Percentiles rank a stretch among this genome's conserved stretches.
These are phyloP conservation scores for Hippocampus zosterae DNA, from an alignment of 2,113 vertebrate species.

Conservation along the genomic window DNA sequence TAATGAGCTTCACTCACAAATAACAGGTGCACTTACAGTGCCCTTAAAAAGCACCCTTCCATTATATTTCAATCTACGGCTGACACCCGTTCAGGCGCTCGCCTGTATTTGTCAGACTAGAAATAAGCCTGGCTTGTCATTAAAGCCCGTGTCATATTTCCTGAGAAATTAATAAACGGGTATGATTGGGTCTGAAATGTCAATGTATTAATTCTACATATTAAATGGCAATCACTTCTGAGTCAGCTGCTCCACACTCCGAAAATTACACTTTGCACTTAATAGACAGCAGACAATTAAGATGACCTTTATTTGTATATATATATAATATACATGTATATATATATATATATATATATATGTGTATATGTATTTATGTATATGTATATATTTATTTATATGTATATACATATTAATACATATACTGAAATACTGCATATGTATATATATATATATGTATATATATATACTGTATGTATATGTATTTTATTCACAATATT, in stretches of 20 bases:
- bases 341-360: no score
- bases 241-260: neutral
- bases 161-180: neutral
- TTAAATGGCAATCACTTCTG: constrained; percentile 1
- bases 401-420: no score
- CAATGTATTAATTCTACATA: constrained; percentile 5
- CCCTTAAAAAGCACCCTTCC: neutral
- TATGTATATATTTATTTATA: no score
- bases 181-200: constrained; percentile 4
- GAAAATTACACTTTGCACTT: neutral
- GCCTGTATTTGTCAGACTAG: neutral
- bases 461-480: no score
- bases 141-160: constrained; percentile 2
- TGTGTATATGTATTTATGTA: no score
- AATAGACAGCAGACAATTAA: neutral
- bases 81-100: neutral
- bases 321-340: no score
- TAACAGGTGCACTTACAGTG: neutral
- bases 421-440: no score
- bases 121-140: neutral
- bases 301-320: no score
- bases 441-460: no score
- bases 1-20: constrained; percentile 11
- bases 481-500: no score
- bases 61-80: neutral